Conservation (phyloP, 2,888 invertebrate genomes). For the Dynastes tityus region DNA sequence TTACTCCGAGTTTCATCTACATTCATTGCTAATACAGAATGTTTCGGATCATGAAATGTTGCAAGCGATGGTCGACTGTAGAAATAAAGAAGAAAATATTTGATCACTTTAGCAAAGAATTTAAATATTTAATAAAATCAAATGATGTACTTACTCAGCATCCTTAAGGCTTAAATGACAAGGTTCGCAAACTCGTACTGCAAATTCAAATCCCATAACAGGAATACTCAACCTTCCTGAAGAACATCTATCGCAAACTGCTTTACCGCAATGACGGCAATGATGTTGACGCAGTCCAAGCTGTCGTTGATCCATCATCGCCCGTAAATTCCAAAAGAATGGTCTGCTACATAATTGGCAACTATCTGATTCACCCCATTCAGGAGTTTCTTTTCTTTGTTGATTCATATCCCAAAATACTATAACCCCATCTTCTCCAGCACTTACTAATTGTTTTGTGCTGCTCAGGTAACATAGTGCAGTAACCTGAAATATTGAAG, state of each 20-base stretch:
- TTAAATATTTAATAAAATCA: slow-evolving; percentile 26
- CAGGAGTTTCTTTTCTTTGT: slow-evolving; percentile 91
- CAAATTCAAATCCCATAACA: slow-evolving; percentile 98
- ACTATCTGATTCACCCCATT: slow-evolving; percentile 94
- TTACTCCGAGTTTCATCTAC: slow-evolving; percentile 91
- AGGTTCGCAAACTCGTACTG: slow-evolving; percentile 94
- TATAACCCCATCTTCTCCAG: slow-evolving; percentile 92
- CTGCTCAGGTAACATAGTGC: slow-evolving; percentile 88
- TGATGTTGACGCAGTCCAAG: slow-evolving; percentile 93
- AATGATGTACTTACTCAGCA: slow-evolving; percentile 82
- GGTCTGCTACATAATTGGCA: slow-evolving; percentile 96
- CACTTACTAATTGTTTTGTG: slow-evolving; percentile 88
- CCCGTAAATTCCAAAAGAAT: slow-evolving; percentile 99
- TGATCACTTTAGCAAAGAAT: slow-evolving; percentile 10
- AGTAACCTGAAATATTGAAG: slow-evolving; percentile 79
- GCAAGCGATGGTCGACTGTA: slow-evolving; percentile 93
- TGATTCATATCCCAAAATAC: slow-evolving; percentile 97
- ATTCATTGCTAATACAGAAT: slow-evolving; percentile 90
- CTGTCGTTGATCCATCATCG: slow-evolving; percentile 98
- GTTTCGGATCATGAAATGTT: slow-evolving; percentile 95
- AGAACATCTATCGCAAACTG: slow-evolving; percentile 95
- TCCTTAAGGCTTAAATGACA: slow-evolving; percentile 89
- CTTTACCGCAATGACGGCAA: slow-evolving; percentile 95
- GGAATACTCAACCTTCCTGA: slow-evolving; percentile 92
- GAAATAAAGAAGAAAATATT: slow-evolving; percentile 57